A percentile compares a stretch with the other conserved stretches of the same genome.
Evolutionary conservation across 2,888 invertebrate genomes (phyloP).

Genomic region (Netelia virgata): DNA sequence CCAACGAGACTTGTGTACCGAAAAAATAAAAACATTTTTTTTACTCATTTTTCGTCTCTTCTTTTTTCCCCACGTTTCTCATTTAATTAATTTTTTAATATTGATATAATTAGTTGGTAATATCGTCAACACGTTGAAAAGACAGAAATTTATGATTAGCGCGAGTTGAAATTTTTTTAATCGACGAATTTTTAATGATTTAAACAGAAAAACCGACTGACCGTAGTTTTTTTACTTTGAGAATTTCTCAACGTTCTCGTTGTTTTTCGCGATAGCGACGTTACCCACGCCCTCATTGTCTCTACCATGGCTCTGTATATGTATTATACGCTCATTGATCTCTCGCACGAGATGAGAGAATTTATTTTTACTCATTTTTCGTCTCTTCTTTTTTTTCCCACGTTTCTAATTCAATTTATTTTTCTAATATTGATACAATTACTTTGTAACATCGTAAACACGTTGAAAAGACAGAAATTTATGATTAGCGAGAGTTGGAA

Average conservation of each 20-base stretch:
- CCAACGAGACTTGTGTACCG: conserved; percentile 66
- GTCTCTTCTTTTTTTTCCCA: conserved; percentile 44
- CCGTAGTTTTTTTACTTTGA: conserved; percentile 11
- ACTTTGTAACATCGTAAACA: neutral
- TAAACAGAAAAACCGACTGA: neutral
- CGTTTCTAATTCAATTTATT: conserved; percentile 21
- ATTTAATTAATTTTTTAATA: neutral
- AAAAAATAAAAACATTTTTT: conserved; percentile 42
- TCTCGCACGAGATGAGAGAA: conserved; percentile 51
- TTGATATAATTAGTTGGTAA: neutral
- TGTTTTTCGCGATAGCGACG: conserved; percentile 67
- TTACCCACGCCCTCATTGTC: conserved; percentile 82
- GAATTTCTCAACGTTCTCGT: conserved; percentile 71
- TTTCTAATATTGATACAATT: neutral
- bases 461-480: neutral
- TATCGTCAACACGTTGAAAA: neutral
- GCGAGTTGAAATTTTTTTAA: too few relatives aligned
- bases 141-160: neutral
- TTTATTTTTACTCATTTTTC: too few relatives aligned
- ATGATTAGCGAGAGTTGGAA: too few relatives aligned
- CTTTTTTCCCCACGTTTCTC: conserved; percentile 56
- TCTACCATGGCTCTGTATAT: conserved; percentile 75
- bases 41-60: too few relatives aligned
- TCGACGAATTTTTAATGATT: neutral
- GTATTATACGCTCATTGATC: conserved; percentile 73